A percentile compares a stretch with the other conserved stretches of the same genome.
These are phyloP conservation scores for Scrobipalpa costella DNA, from an alignment of 2,888 invertebrate species.

Conservation along the genomic window DNA sequence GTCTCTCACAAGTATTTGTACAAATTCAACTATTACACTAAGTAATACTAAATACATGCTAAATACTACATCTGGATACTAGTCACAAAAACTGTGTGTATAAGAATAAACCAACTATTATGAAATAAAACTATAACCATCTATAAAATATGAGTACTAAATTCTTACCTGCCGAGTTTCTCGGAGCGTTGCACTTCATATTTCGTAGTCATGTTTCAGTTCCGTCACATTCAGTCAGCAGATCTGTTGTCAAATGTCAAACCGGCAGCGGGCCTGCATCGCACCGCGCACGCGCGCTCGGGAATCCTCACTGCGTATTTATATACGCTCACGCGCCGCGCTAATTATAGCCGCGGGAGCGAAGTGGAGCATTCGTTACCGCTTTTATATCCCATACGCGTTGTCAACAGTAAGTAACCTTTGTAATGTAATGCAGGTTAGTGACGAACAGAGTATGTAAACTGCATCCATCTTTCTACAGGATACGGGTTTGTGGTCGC, in stretches of 20 bases:
- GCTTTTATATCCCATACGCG: neutral
- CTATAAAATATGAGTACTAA: neutral
- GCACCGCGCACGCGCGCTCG: slow-evolving; percentile 19
- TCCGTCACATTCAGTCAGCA: neutral
- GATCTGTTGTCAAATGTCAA: neutral
- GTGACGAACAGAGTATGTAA: neutral
- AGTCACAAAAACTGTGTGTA: no score
- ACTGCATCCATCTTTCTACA: neutral
- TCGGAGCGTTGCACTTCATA: slow-evolving; percentile 61
- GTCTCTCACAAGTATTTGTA: no score
- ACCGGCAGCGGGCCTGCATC: neutral
- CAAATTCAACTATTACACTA: no score
- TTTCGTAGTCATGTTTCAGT: slow-evolving; percentile 48
- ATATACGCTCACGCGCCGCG: slow-evolving; percentile 21
- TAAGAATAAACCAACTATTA: no score
- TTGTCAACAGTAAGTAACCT: neutral
- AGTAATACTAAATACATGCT: no score
- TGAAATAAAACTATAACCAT: neutral
- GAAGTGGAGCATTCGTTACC: no score
- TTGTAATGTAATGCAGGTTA: neutral
- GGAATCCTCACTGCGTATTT: slow-evolving; percentile 22
- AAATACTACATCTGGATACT: no score
- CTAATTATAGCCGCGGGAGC: slow-evolving; percentile 11
- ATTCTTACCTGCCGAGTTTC: slow-evolving; percentile 62
- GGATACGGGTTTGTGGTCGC: no score